Evolutionary conservation across 2,888 invertebrate species (phyloP).

Genomic region (Bellardia bayeri): DNA sequence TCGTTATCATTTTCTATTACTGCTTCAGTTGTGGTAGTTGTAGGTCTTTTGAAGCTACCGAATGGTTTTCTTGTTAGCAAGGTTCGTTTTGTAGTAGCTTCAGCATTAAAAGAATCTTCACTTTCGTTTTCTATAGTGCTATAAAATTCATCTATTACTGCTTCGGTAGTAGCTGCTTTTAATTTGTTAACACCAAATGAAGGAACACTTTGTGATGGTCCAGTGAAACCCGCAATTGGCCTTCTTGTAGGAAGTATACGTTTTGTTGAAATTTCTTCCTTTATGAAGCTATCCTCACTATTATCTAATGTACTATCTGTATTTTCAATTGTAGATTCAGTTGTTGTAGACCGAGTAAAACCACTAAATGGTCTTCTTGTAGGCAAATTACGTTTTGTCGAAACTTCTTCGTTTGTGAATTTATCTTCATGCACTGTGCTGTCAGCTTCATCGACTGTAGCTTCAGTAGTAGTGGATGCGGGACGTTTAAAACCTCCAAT

Average conservation of each 20-base stretch:
- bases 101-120: background rate
- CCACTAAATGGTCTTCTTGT: background rate
- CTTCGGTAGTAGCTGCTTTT: conserved; percentile 15
- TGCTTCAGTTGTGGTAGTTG: background rate
- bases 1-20: background rate
- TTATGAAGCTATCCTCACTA: background rate
- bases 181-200: too few species aligned
- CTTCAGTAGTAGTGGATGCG: background rate
- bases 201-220: too few species aligned
- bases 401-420: background rate
- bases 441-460: background rate
- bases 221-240: background rate
- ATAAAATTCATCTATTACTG: background rate
- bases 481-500: background rate
- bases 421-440: background rate
- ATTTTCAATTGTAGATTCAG: background rate
- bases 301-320: background rate
- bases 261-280: background rate
- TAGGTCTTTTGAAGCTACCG: background rate
- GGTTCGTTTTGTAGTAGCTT: conserved; percentile 6
- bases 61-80: conserved; percentile 19
- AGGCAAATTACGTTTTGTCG: background rate
- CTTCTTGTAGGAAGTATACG: conserved; percentile 4
- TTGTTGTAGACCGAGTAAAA: background rate
- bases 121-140: background rate